phyloP scores from a whole-genome alignment of 2,888 invertebrate species.

The Napeogenes inachia region DNA sequence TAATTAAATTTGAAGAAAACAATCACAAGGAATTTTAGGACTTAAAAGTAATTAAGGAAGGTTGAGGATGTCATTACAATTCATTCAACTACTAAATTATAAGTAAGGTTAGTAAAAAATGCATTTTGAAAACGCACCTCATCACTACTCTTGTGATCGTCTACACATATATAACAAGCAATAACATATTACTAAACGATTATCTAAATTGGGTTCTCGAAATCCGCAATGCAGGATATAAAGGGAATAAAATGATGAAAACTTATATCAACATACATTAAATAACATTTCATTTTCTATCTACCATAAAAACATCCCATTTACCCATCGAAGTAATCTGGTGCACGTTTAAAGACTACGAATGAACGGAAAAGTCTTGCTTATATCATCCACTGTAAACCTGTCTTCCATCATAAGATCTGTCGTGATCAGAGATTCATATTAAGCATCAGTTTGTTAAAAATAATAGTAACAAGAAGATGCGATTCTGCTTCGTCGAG shows the following conservation, averaged over 20 bases:
- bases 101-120: too few relatives aligned
- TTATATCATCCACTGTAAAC: conserved; percentile 68
- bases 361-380: conserved; percentile 71
- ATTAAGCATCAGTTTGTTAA: conserved; percentile 29
- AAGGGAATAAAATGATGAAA: background rate
- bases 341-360: conserved; percentile 68
- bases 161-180: too few relatives aligned
- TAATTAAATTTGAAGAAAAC: too few relatives aligned
- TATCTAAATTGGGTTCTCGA: too few relatives aligned
- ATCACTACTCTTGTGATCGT: too few relatives aligned
- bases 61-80: background rate
- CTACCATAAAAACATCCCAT: conserved; percentile 12
- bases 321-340: conserved; percentile 45
- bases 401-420: conserved; percentile 73
- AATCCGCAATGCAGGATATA: background rate
- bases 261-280: background rate
- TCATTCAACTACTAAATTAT: too few relatives aligned
- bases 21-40: too few relatives aligned
- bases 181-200: too few relatives aligned
- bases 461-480: conserved; percentile 27
- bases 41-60: background rate
- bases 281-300: background rate
- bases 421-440: conserved; percentile 50
- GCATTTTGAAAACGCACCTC: too few relatives aligned
- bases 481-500: conserved; percentile 38